Evolutionary conservation across 2,113 vertebrate genomes (phyloP), one percentile per base, ranked within the genome.

Genomic region (Lampris incognitus): DNA sequence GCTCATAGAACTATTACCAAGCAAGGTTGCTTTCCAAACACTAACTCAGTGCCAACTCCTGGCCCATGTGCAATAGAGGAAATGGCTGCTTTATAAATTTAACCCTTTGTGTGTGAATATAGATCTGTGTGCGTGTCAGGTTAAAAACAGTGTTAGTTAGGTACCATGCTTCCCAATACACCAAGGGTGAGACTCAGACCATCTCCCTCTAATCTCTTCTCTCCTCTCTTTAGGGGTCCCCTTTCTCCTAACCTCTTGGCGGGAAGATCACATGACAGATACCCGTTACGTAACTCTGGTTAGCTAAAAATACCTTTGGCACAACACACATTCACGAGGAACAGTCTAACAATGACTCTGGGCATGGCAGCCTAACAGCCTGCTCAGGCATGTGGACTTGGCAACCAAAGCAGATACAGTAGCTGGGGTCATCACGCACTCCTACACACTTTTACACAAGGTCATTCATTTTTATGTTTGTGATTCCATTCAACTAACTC

Each of bases 301-400:
- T 41, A 61, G 78, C 89, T 94, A 94, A 94, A 94, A 94, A 94
- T 94, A 93, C 82, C 61, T 44, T 66, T 49, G 69, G 82, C 77
- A 86, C 37, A 80, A 80, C 88, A 85, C 86, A 84, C 86, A 92
- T 89, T 90, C 80, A 92, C 87, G 76, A 85, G 85, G 49, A 63
- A 73, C 71, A 71, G 79, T 87, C 72, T 52, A 73, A 72, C 71
- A 74, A 60, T 58, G 76, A 67, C 40, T 78, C 72, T 41, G 50
- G 59, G 76, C 76, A 54, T 50, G 50, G 81, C 75, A 81, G 82
- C 56, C 67, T 73, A 81, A 79, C 68, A 59, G 42, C 73, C 78
- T 2, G 39, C 74, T 61, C 54, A 51, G 74, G 73, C 9, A 38
- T 70, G 71, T 11, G 72, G 73, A 74, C 62, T 83, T 89, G 76